phyloP scores from a whole-genome alignment of 2,113 vertebrate genomes.

The Varanus salvator region DNA sequence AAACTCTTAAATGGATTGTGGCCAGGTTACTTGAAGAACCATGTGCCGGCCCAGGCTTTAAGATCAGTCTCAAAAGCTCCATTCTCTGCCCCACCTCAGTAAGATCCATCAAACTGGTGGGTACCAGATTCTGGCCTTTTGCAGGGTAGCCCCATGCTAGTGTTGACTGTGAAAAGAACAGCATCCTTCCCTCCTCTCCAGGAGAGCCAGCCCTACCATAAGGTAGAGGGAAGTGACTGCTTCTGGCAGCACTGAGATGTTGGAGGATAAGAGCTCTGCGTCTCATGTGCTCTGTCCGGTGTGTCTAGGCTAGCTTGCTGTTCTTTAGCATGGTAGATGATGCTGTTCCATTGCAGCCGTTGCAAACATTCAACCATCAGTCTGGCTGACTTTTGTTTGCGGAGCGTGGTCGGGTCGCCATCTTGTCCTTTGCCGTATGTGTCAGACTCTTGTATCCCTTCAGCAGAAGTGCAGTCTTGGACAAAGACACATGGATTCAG shows the following conservation, averaged over 20 bases:
- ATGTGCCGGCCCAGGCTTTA: neutral
- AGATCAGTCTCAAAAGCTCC: neutral
- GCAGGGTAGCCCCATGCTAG: no score
- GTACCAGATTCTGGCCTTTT: no score
- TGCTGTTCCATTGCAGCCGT: neutral
- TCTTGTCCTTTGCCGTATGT: neutral
- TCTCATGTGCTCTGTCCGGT: neutral
- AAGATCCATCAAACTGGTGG: neutral
- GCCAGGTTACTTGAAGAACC: neutral
- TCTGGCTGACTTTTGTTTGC: neutral
- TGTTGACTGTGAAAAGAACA: neutral
- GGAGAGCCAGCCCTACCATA: no score
- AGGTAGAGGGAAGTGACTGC: neutral
- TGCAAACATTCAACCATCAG: neutral
- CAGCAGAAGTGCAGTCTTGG: neutral
- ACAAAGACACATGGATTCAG: neutral
- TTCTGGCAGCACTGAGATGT: neutral
- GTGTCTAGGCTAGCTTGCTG: neutral
- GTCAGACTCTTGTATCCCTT: no score
- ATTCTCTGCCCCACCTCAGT: neutral
- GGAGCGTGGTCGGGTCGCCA: neutral
- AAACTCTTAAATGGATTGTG: neutral
- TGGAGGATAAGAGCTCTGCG: no score
- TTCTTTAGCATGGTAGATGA: neutral
- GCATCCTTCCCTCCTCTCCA: neutral